Conservation (phyloP, 1,140 invertebrate genomes). For the Rhopalosiphum maidis region DNA sequence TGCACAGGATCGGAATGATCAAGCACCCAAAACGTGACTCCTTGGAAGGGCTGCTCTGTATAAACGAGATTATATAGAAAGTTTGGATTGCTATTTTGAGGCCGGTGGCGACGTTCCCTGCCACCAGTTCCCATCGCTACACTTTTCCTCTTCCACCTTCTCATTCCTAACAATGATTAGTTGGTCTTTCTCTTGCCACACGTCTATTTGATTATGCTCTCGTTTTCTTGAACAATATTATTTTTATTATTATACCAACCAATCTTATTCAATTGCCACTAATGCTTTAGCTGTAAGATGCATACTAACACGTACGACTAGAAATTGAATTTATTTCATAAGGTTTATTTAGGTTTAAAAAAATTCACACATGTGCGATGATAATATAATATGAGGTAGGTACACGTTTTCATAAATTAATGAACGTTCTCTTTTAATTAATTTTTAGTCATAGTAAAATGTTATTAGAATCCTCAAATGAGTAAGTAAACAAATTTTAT, state of each 20-base stretch:
- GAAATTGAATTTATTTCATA: neutral
- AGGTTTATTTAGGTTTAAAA: neutral
- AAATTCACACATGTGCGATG: neutral
- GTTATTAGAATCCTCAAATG: neutral
- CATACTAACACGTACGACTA: neutral
- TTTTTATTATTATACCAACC: constrained; percentile 1
- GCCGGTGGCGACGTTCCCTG: neutral
- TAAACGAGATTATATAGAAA: neutral
- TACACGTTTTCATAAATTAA: neutral
- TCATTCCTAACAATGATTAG: neutral
- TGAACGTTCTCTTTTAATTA: neutral
- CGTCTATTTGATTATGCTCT: neutral
- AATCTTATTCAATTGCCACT: neutral
- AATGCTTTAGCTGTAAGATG: neutral
- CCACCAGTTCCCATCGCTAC: neutral
- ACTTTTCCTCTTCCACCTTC: neutral
- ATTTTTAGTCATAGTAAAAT: neutral
- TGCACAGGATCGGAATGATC: neutral
- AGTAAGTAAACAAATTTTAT: neutral
- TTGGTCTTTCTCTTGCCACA: neutral
- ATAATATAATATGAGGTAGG: neutral
- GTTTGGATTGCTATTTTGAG: neutral
- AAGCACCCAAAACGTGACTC: neutral
- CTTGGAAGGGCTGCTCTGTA: neutral
- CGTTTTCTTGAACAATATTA: neutral